Base-by-base conservation (phyloP, 2,797 vertebrate genomes). In the Schizopygopsis pylzovi region DNA sequence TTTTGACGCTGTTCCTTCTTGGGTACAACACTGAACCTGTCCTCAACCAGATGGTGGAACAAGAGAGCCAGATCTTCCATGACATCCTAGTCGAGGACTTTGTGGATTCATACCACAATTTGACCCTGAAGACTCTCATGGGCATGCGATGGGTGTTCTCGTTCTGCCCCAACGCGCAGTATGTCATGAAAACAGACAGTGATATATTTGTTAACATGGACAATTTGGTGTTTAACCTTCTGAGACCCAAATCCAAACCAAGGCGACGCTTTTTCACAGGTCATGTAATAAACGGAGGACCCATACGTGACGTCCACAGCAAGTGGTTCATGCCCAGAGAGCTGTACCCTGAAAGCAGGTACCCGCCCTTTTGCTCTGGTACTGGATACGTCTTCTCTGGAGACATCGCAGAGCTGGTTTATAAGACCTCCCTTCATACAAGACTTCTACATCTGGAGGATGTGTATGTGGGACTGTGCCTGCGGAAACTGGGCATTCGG, bases 181-280 rank as follows among this genome's bases (percentile, higher is more conserved):
- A 99, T 0, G 94, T 99, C 87, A 98, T 99, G 94, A 99, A 99
- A 94, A 99, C 98, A 1, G 98, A 99, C 96, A 99, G 98, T n/a
- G 98, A 99, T 92, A 98, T 99, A 94, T 99, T 97, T 89, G 97
- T 99, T 91, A 99, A 99, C 95, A 99, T 99, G 98, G 98, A 99
- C 93, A 99, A 99, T 89, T 96, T 99, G 85, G 96, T 99, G 94
- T 97, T 96, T 94, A 99, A 98, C 92, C 96, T 99, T 41, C 94
- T 99, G 72, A 98, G 98, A 90, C 98, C 98, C 59, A 95, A 95
- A 89, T 97, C 97, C 89, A 99, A 99, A 91, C 97, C 98, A 67
- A 95, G 98, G 89, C 96, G 97, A 90, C 95, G 97, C 56, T 99
- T 99, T 91, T 99, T 99, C 92, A 99, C 98, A 0, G 98, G 98